Evolutionary conservation across 1,140 invertebrate genomes (phyloP), one percentile per base, ranked within the genome.

Genomic region (Agrypnia vestita): DNA sequence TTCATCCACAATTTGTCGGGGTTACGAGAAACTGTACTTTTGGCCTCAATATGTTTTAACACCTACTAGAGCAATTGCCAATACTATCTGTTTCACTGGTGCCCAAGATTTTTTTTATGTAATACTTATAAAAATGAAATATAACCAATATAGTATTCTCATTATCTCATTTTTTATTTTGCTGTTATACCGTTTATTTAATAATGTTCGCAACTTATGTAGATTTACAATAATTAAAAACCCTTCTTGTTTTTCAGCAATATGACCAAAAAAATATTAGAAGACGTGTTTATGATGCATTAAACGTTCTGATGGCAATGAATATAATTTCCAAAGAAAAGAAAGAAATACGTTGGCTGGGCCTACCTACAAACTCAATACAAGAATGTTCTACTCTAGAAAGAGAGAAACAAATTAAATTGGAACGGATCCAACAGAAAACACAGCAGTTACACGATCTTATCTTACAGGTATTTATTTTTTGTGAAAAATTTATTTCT

Each of bases 221-320:
- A 35, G 1, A 35, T 6, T 35, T 35, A 35, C 25, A 35, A 35
- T 6, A 35, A 51, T 59, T 19, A 17, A 59, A n/a, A 59, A 10
- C 25, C 35, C n/a, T 71, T 47, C 72, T 35, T 35, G 25, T 43
- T 59, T 78, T 78, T 53, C 89, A 95, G 91, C 94, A 97, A 90
- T 99, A 99, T 91, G 98, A 99, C 90, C 98, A 99, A 91, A 99
- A 99, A 89, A 99, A 99, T 90, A 99, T 99, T 84, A 92, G 99
- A 83, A 92, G 99, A 86, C 92, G 99, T 85, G 99, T 99, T 35
- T 99, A 99, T 88, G 99, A 99, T 90, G 99, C 99, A 44, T 89
- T 99, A 62, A 99, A 99, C 90, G 99, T 99, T 55, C 91, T 99
- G 76, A 99, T 99, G 98, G 99, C 99, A 53, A 99, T 99, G 97